A percentile compares a stretch with the other conserved stretches of the same genome.
Conservation (phyloP, 2,888 invertebrate species). For the Dynastes maya region DNA sequence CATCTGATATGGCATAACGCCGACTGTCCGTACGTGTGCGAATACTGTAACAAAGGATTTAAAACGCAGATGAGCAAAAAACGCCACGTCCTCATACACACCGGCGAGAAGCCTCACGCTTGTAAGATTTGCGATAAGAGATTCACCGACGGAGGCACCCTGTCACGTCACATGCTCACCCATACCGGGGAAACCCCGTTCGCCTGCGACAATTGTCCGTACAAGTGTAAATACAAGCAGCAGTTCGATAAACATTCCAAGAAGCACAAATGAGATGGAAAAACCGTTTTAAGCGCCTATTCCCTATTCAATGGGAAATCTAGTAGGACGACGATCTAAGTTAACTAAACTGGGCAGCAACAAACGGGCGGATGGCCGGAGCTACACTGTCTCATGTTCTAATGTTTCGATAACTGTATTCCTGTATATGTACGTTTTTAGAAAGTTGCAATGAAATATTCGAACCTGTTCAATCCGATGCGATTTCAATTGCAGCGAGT, state of each 20-base stretch:
- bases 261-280: background rate
- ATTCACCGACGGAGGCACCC: background rate
- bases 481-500: too few relatives aligned
- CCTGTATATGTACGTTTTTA: too few relatives aligned
- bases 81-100: background rate
- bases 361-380: too few relatives aligned
- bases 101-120: background rate
- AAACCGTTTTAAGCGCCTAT: too few relatives aligned
- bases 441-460: too few relatives aligned
- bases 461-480: too few relatives aligned
- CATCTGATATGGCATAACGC: background rate
- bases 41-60: background rate
- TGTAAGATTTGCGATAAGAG: background rate
- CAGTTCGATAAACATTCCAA: background rate
- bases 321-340: too few relatives aligned
- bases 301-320: too few relatives aligned
- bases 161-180: background rate
- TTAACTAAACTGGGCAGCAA: too few relatives aligned
- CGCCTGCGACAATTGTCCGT: background rate
- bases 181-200: background rate
- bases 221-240: constrained; percentile 8
- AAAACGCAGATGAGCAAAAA: background rate
- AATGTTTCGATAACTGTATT: too few relatives aligned
- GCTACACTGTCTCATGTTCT: too few relatives aligned
- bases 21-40: background rate